phyloP scores from a whole-genome alignment of 2,888 invertebrate species.

The Apamea sordens region DNA sequence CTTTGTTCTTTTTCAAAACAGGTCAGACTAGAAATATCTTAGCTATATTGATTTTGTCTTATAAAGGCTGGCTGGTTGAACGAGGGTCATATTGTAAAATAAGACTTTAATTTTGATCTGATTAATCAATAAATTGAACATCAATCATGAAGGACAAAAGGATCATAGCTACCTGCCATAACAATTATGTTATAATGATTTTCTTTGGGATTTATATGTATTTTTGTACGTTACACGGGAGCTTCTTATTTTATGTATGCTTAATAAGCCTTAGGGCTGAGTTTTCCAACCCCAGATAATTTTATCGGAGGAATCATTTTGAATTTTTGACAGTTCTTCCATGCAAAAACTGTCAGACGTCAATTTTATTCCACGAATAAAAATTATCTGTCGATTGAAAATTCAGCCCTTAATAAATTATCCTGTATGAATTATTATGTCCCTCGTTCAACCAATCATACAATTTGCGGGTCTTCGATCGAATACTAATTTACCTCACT shows the following conservation, averaged over 20 bases:
- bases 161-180: neutral
- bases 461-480: neutral
- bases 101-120: neutral
- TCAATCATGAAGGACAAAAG: neutral
- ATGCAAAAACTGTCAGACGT: no score
- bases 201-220: neutral
- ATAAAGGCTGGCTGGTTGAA: neutral
- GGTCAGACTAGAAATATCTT: conserved; percentile 26
- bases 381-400: no score
- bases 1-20: conserved; percentile 54
- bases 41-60: conserved; percentile 17
- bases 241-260: neutral
- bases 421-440: neutral
- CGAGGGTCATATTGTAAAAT: neutral
- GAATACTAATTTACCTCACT: conserved; percentile 26
- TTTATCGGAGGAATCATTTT: no score
- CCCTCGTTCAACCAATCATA: neutral
- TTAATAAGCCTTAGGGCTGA: neutral
- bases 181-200: neutral
- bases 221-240: neutral
- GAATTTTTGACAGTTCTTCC: no score
- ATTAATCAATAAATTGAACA: neutral
- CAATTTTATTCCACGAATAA: no score
- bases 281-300: no score
- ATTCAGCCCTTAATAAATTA: neutral